phyloP scores from a whole-genome alignment of 2,888 invertebrate species.

The Empis livida region DNA sequence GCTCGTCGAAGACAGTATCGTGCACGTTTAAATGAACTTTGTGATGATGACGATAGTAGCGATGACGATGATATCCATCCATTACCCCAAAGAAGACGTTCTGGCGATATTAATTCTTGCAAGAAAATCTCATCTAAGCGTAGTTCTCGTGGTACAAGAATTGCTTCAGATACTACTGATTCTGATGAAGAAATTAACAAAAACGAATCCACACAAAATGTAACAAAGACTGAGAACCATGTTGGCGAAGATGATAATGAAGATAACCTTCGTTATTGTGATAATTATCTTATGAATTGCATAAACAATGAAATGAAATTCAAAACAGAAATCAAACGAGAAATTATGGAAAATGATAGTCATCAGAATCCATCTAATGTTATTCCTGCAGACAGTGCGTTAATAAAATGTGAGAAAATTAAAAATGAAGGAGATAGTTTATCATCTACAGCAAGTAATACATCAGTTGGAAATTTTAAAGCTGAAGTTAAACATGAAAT shows the following conservation, averaged over 20 bases:
- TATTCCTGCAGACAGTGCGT: not conserved
- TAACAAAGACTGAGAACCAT: not conserved
- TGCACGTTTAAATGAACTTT: constrained; percentile 35
- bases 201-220: not conserved
- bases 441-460: not conserved
- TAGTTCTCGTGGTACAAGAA: constrained; percentile 52
- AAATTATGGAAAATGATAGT: constrained; percentile 37
- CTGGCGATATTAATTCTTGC: constrained; percentile 17
- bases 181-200: constrained; percentile 20
- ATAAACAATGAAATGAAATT: constrained; percentile 32
- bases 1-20: constrained; percentile 35
- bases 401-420: not conserved
- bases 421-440: constrained; percentile 36
- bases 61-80: constrained; percentile 27
- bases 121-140: constrained; percentile 48
- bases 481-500: constrained; percentile 10
- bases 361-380: constrained; percentile 18
- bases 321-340: constrained; percentile 48
- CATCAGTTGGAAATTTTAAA: constrained; percentile 9
- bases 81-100: too few species aligned
- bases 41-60: constrained; percentile 33
- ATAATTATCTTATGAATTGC: too few species aligned
- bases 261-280: constrained; percentile 11
- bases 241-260: not conserved
- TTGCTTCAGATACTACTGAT: constrained; percentile 68